Conservation (phyloP, 2,797 vertebrate species). For the Oryzias sinensis region DNA sequence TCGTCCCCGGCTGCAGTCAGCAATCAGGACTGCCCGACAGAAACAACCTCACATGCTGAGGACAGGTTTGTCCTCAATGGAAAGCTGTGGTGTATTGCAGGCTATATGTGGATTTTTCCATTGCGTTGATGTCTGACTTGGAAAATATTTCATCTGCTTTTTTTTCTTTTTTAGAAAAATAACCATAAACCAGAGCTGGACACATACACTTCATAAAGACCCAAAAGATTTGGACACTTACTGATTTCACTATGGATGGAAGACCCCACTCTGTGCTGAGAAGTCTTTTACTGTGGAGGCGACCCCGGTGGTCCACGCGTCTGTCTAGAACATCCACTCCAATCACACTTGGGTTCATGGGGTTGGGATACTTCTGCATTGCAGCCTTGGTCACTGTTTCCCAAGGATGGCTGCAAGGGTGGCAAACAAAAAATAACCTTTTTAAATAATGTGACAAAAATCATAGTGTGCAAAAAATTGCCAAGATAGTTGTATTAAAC, state of each 20-base stretch:
- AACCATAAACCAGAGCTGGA: not conserved
- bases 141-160: not conserved
- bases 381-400: conserved; percentile 95
- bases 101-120: conserved; percentile 8
- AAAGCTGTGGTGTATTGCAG: conserved; percentile 20
- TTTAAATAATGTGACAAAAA: not conserved
- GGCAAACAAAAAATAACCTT: not conserved
- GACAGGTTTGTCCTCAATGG: conserved; percentile 19
- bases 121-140: not conserved
- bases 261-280: conserved; percentile 98
- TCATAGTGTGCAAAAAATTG: no score
- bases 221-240: conserved; percentile 62
- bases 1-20: conserved; percentile 4
- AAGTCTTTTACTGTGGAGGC: conserved; percentile 90
- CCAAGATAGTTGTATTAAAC: no score
- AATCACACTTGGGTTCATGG: conserved; percentile 95
- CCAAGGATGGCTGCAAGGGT: conserved; percentile 89
- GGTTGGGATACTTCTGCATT: conserved; percentile 98
- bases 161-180: not conserved
- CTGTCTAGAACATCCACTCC: conserved; percentile 94
- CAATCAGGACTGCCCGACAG: conserved; percentile 23
- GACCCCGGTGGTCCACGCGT: conserved; percentile 82
- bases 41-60: conserved; percentile 53
- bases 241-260: conserved; percentile 92
- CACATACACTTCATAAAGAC: no score